Conservation (phyloP, 2,797 vertebrate species). For the Gallinago solitaria region DNA sequence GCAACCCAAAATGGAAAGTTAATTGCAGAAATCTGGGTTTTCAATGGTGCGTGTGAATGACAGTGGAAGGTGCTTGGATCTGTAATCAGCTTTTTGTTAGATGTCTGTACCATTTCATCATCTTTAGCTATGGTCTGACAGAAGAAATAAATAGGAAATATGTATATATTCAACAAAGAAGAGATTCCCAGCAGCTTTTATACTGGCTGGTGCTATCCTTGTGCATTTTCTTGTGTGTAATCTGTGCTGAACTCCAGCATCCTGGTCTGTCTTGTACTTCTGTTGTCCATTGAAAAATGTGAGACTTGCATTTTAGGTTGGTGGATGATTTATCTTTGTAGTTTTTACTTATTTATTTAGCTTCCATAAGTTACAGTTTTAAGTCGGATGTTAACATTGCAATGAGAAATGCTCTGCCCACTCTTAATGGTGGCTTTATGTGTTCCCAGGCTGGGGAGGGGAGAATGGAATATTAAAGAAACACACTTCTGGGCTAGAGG, state of each 20-base stretch:
- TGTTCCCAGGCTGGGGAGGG: neutral
- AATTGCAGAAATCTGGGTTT: neutral
- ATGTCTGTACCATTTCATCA: neutral
- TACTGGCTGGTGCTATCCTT: neutral
- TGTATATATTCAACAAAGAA: neutral
- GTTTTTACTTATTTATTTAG: neutral
- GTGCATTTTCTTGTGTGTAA: neutral
- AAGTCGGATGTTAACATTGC: neutral
- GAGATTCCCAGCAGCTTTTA: neutral
- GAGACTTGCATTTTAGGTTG: neutral
- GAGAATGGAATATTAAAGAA: neutral
- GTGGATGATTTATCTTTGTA: neutral
- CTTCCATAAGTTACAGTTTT: neutral
- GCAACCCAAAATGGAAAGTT: neutral
- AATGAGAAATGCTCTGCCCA: neutral
- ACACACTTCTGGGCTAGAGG: neutral
- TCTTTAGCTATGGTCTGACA: neutral
- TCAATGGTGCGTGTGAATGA: neutral
- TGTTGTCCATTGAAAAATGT: neutral
- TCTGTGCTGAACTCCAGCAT: neutral
- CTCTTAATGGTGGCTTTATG: neutral
- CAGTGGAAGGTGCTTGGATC: neutral
- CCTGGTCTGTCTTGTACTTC: neutral
- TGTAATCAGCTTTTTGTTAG: neutral
- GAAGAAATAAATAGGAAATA: neutral